Evolutionary conservation across 92 coral and sea anemone genomes (phyloP).

Genomic region (Porites evermanni): DNA sequence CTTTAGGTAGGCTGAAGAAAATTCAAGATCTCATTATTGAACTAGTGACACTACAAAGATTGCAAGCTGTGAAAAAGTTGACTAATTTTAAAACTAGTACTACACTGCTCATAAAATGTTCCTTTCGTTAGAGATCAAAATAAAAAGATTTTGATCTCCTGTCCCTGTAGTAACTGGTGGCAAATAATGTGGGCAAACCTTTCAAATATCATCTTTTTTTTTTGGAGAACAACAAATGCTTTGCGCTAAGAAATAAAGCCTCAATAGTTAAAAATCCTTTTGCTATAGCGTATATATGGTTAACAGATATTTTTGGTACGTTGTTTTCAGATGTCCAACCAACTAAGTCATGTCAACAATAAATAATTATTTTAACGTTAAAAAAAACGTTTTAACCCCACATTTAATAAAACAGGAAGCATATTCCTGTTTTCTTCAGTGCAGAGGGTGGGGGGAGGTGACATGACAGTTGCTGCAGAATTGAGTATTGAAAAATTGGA

Average conservation of each 20-base stretch:
- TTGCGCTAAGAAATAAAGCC: constrained; percentile 10
- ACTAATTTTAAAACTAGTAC: constrained; percentile 10
- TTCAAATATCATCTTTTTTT: constrained; percentile 3
- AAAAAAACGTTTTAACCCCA: background rate
- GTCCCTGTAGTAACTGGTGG: constrained; percentile 25
- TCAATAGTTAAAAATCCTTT: background rate
- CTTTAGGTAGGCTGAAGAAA: constrained; percentile 54
- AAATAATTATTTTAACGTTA: background rate
- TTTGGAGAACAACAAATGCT: background rate
- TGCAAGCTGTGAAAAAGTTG: constrained; percentile 35
- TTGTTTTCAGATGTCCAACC: constrained; percentile 23
- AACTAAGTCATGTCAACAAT: constrained; percentile 11
- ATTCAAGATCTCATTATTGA: constrained; percentile 45
- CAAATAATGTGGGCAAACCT: constrained; percentile 16
- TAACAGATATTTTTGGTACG: background rate
- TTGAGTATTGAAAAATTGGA: too few relatives aligned
- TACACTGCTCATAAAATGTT: constrained; percentile 1
- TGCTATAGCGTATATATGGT: background rate
- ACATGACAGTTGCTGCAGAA: too few relatives aligned
- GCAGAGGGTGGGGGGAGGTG: background rate
- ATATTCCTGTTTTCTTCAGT: constrained; percentile 19
- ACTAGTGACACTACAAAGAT: constrained; percentile 35
- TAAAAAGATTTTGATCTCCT: constrained; percentile 5
- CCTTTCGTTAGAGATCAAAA: constrained; percentile 19
- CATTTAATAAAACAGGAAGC: constrained; percentile 5